These are phyloP conservation scores for Lordiphosa mommai DNA, from an alignment of 1,140 invertebrate species.

Conservation along the genomic window DNA sequence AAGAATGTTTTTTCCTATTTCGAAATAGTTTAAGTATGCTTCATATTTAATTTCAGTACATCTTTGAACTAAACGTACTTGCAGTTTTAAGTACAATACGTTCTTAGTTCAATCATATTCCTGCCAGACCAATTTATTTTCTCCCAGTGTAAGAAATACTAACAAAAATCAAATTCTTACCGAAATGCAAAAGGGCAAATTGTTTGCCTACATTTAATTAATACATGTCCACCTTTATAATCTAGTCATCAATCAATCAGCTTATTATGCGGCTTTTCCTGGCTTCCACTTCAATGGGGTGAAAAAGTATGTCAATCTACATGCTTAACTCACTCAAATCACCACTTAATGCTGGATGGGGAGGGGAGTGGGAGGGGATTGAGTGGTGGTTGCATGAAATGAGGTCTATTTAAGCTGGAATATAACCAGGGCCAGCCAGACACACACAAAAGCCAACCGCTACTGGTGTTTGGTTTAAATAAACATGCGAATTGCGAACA, in stretches of 20 bases:
- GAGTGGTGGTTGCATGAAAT: constrained; percentile 39
- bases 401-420: constrained; percentile 59
- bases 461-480: constrained; percentile 54
- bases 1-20: too few species aligned
- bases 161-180: too few species aligned
- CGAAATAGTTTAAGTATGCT: too few species aligned
- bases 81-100: background rate
- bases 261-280: constrained; percentile 13
- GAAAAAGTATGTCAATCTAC: constrained; percentile 27
- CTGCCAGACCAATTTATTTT: background rate
- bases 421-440: constrained; percentile 30
- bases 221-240: background rate
- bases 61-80: too few species aligned
- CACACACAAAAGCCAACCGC: constrained; percentile 24
- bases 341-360: constrained; percentile 25
- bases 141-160: too few species aligned
- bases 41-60: too few species aligned
- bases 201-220: background rate
- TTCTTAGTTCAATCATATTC: background rate
- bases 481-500: constrained; percentile 47
- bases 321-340: constrained; percentile 11
- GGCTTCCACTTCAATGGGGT: background rate
- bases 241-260: constrained; percentile 20
- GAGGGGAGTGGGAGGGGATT: too few species aligned
- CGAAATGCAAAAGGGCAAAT: too few species aligned